Evolutionary conservation across 2,797 vertebrate species (phyloP).

Genomic region (Sebastes minor): DNA sequence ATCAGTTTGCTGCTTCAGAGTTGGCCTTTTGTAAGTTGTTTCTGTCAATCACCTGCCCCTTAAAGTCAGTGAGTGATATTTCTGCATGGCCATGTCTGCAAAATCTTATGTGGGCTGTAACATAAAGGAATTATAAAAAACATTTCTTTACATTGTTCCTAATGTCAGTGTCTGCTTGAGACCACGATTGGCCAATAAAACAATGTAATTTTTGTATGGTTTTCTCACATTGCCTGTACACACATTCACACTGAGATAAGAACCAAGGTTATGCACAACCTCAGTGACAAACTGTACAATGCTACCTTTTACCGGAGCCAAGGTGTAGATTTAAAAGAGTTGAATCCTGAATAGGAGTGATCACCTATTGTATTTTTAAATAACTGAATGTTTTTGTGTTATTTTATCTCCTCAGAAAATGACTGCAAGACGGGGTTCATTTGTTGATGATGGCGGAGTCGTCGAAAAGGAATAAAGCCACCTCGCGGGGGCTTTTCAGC

Average conservation of each 20-base stretch:
- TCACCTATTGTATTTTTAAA: neutral
- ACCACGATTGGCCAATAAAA: too few species aligned
- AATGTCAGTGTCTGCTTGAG: neutral
- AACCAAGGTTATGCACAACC: neutral
- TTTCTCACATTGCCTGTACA: neutral
- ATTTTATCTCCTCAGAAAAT: constrained; percentile 29
- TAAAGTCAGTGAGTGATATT: neutral
- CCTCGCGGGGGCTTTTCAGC: constrained; percentile 26
- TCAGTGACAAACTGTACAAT: neutral
- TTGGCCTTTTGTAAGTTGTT: neutral
- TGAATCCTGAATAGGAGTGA: too few species aligned
- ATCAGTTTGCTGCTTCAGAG: neutral
- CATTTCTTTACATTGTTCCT: neutral
- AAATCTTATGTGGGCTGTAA: neutral
- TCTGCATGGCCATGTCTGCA: neutral
- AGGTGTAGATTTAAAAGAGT: neutral
- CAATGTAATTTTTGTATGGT: too few species aligned
- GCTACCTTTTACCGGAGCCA: neutral
- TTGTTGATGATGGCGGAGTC: constrained; percentile 24
- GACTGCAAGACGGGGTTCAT: neutral
- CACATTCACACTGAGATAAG: neutral
- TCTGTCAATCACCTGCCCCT: neutral
- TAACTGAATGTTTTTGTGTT: neutral
- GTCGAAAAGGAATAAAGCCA: constrained; percentile 7
- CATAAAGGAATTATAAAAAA: neutral